Base-by-base conservation (phyloP, 2,797 vertebrate genomes). In the Falco berigora region DNA sequence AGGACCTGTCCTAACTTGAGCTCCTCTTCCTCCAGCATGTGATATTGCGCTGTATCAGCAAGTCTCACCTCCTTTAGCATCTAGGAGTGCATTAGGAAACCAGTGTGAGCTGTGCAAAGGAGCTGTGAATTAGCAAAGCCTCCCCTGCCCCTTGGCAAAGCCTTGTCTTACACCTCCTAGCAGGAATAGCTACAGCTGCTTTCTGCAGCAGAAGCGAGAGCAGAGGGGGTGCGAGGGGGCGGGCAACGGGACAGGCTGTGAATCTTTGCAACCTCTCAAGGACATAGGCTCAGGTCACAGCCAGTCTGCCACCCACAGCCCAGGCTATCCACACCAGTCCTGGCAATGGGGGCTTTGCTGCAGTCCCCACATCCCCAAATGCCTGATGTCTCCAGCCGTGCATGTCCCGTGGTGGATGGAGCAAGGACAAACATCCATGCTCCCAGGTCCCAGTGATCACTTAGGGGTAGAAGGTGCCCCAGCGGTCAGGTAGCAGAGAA, bases 171-270 rank as follows among this genome's bases (percentile, higher is more conserved):
- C 94, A 86, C 89, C 52, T 90, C 49, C 47, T 27, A 4, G 81
- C 81, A 78, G 72, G 77, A 95, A 91, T 18, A 94, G 92, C 86
- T 42, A 12, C 93, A 80, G 88, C 88, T 91, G 88, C 69, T n/a
- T 78, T 8, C 53, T 34, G 66, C 66, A 19, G 66, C 78, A 75
- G 68, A 10, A 69, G 66, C 13, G 36, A 8, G 76, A 73, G 75
- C 77, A 34, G 53, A 23, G 28, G 9, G 55, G 24, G 34, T 21
- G 77, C 0, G 3, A 22, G 4, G 1, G 10, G 30, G 13, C 9
- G 7, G 32, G 28, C n/a, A 30, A 3, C 0, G 5, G 79, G 53
- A 44, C 24, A 6, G 27, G 7, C 56, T 36, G 6, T 3, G 23
- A 55, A 22, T 56, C 68, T 13, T 28, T 17, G 19, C 64, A 20